phyloP scores from a whole-genome alignment of 2,888 invertebrate genomes.

The Dasypolia templi region DNA sequence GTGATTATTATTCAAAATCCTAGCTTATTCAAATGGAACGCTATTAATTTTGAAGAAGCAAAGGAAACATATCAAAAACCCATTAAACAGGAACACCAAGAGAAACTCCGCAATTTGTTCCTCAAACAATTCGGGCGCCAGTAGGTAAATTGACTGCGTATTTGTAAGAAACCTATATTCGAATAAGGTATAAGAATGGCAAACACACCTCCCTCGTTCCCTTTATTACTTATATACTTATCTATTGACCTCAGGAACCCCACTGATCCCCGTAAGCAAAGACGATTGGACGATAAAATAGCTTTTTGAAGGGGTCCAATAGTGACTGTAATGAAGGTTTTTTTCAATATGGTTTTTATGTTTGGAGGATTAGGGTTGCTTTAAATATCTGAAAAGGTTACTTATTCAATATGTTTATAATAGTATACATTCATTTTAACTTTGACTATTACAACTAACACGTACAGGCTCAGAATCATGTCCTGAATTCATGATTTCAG shows the following conservation, averaged over 20 bases:
- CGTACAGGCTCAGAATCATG: no score
- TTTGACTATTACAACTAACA: no score
- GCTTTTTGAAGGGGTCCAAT: conserved; percentile 45
- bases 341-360: conserved; percentile 36
- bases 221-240: conserved; percentile 57
- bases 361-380: conserved; percentile 20
- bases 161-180: conserved; percentile 58
- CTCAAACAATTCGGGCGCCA: conserved; percentile 35
- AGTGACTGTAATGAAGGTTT: conserved; percentile 33
- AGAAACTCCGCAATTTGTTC: conserved; percentile 42
- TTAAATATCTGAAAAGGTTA: conserved; percentile 29
- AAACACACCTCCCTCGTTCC: conserved; percentile 47
- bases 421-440: background rate
- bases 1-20: background rate
- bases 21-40: conserved; percentile 9
- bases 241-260: conserved; percentile 52
- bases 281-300: conserved; percentile 48
- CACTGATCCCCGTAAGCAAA: conserved; percentile 40
- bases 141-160: conserved; percentile 58
- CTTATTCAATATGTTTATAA: no score
- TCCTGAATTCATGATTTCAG: no score
- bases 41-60: conserved; percentile 13
- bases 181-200: conserved; percentile 40
- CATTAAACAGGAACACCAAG: conserved; percentile 31
- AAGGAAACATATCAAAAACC: conserved; percentile 20